Base-by-base conservation (phyloP, 2,888 invertebrate species). In the Orthosia cruda region DNA sequence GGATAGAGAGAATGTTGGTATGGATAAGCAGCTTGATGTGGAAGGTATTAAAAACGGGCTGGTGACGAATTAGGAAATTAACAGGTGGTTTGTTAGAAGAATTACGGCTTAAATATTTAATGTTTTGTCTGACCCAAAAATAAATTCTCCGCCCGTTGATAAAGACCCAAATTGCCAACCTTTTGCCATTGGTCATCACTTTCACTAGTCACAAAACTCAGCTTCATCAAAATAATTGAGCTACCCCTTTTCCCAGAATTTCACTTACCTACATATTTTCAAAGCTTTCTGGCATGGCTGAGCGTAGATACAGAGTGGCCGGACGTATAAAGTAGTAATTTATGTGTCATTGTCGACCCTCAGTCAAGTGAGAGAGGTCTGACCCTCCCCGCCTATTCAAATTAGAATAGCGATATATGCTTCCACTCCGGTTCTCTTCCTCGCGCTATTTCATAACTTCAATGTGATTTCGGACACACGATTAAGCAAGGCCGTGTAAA, bases 301-400 rank as follows among this genome's bases (percentile, higher is more conserved):
- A 58, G 59, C 66, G 63, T 47, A 77, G 81, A 86, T 80, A 89
- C 88, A 88, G 88, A 88, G 88, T 91, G 88, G 88, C 89, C 89
- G 91, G 91, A 90, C 89, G 88, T 90, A 92, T 92, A 93, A 91
- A 92, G 89, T 89, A 92, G 91, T 91, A 92, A 93, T 93, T 93
- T 93, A 94, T 92, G 92, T 91, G 91, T 92, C 91, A 91, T 88
- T 90, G 89, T 89, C 89, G 91, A 91, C 92, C 93, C 91, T 90
- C 90, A 91, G 89, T 92, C 90, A 91, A 91, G 90, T 87, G 88
- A 86, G 89, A 87, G 88, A 81, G 87, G 85, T 85, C 85, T 84
- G 88, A 90, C 91, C 91, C 91, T 88, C 82, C 87, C 86, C 84
- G 80, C 90, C 93, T 93, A 93, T 94, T 94, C 93, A 94, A 93